Conservation (phyloP, 2,113 vertebrate species). For the Paradisaea rubra region DNA sequence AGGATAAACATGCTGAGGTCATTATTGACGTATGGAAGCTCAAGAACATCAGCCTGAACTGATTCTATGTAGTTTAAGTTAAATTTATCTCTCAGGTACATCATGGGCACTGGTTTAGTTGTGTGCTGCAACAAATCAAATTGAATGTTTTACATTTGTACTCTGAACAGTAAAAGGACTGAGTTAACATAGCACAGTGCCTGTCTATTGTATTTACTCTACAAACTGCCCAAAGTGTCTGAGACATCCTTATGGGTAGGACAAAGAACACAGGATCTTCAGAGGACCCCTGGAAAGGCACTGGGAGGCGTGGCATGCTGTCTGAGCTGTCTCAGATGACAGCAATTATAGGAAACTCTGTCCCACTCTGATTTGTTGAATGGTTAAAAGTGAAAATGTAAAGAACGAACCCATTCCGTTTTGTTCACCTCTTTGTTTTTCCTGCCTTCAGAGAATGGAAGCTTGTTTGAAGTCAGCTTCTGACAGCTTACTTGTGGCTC, state of each 20-base stretch:
- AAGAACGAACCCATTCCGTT: neutral
- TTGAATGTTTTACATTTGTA: neutral
- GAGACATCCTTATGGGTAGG: neutral
- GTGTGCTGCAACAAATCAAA: slow-evolving; percentile 60
- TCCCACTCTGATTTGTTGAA: neutral
- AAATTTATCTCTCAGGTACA: slow-evolving; percentile 66
- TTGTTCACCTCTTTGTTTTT: neutral
- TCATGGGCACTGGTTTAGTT: slow-evolving; percentile 76
- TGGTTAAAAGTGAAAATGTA: neutral
- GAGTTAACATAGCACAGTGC: neutral
- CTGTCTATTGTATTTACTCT: neutral
- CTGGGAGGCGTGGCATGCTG: neutral
- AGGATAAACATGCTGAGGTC: slow-evolving; percentile 85
- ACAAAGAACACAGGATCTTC: neutral
- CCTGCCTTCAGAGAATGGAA: neutral
- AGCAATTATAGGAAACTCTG: neutral
- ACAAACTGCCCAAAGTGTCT: neutral
- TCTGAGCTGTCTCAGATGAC: neutral
- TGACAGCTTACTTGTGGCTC: neutral
- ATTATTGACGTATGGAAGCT: slow-evolving; percentile 75
- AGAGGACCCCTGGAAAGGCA: neutral
- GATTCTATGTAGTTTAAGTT: slow-evolving; percentile 48
- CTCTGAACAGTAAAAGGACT: neutral
- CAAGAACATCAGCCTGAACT: slow-evolving; percentile 68
- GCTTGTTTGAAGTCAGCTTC: neutral